Evolutionary conservation across 2,113 vertebrate genomes (phyloP), one percentile per base, ranked within the genome.

Genomic region (Camelus bactrianus): DNA sequence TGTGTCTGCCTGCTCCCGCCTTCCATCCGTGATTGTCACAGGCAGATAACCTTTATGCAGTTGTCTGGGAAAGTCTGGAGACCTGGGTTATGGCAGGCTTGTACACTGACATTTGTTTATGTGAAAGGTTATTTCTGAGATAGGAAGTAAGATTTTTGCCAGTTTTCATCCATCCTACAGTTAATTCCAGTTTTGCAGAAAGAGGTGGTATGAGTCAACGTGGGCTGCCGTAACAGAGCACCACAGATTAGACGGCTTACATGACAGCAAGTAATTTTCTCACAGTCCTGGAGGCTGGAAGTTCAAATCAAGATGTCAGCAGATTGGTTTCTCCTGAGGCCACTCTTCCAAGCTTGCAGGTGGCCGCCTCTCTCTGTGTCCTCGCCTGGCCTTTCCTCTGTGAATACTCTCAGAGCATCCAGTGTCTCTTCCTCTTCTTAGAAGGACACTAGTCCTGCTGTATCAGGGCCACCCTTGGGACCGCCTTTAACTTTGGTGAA

Each of bases 321-420:
- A 26, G 26, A 9, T 14, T 54, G 30, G 35, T 62, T n/a, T 93
- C 64, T 79, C 28, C 48, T 14, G 8, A 73, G 46, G 48, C 22
- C 13, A 30, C 50, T 26, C 38, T 14, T 42, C 28, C 64, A 32
- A 16, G 30, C 24, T 54, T 72, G 13, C n/a, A 87, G n/a, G 6
- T 0, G 2, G 22, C 65, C 24, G 0, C 54, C 32, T 19, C 52
- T 28, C 17, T 3, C 14, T 14, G 3, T 38, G 46, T 65, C 83
- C 17, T 76, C 13, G 9, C 1, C 0, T 11, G 9, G 17, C 79
- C 52, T 58, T 30, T n/a, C 28, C 70, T 65, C 64, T 26, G 12
- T 30, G 64, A 16, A 22, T 1, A 0, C 8, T 20, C 3, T 2
- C 9, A 35, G 32, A 0, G 32, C 7, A 1, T 6, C 46, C n/a